Conservation (phyloP, 92 coral and sea anemone genomes). For the Parazoanthus swiftii region DNA sequence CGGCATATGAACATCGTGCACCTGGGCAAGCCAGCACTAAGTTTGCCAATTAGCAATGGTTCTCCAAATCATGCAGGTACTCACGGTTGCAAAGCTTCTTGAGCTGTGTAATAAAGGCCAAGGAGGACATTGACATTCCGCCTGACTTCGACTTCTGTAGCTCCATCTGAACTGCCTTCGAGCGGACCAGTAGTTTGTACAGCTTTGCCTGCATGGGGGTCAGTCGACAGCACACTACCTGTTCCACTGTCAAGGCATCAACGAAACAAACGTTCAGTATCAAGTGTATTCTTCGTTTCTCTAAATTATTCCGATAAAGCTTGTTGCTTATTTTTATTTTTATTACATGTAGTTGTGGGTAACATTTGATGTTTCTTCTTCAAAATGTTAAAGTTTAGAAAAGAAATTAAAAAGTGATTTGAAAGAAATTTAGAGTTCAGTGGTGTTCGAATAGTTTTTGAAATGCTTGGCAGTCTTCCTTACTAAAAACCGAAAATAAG, state of each 20-base stretch:
- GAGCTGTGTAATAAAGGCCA: conserved; percentile 93
- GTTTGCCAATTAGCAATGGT: neutral
- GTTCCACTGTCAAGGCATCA: conserved; percentile 70
- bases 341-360: no score
- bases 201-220: conserved; percentile 81
- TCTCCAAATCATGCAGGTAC: conserved; percentile 28
- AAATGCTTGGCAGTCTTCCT: no score
- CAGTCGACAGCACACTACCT: conserved; percentile 89
- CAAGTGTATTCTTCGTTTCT: neutral
- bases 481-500: no score
- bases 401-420: no score
- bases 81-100: conserved; percentile 95
- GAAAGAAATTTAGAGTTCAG: no score
- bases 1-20: no score
- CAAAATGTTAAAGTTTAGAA: no score
- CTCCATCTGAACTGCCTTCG: conserved; percentile 73
- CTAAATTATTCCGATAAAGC: no score
- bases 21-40: neutral
- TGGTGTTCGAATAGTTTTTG: no score
- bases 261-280: neutral
- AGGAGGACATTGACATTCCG: conserved; percentile 79
- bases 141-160: conserved; percentile 65
- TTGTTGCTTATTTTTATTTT: no score
- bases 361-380: no score
- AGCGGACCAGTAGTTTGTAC: conserved; percentile 77